Evolutionary conservation across 2,888 invertebrate species (phyloP).

Genomic region (Euclidia mi): DNA sequence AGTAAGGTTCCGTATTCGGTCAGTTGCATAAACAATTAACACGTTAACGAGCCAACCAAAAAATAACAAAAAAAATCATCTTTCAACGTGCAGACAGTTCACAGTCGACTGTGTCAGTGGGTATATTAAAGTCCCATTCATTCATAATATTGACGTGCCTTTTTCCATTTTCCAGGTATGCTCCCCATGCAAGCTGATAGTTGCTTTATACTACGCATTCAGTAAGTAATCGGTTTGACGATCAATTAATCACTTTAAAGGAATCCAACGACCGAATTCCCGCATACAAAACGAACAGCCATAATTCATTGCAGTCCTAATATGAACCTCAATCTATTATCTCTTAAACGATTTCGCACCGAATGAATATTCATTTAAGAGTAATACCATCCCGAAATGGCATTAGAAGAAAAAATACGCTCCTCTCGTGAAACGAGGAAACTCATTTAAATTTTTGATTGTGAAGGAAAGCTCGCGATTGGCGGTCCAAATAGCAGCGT

Average conservation of each 20-base stretch:
- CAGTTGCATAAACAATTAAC: too few relatives aligned
- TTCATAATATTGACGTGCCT: slow-evolving; percentile 20
- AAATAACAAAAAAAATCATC: neutral
- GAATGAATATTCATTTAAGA: slow-evolving; percentile 89
- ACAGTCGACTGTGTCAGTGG: neutral
- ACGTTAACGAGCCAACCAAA: too few relatives aligned
- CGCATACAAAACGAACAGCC: slow-evolving; percentile 76
- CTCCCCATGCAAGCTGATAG: slow-evolving; percentile 14
- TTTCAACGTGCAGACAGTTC: neutral
- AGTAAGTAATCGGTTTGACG: slow-evolving; percentile 47
- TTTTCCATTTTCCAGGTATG: slow-evolving; percentile 49
- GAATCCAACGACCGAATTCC: slow-evolving; percentile 67
- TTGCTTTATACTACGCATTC: slow-evolving; percentile 20
- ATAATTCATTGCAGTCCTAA: slow-evolving; percentile 83
- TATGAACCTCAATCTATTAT: slow-evolving; percentile 87
- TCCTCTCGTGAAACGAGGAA: slow-evolving; percentile 75
- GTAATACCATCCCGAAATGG: slow-evolving; percentile 85
- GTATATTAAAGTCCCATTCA: slow-evolving; percentile 14
- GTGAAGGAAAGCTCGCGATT: slow-evolving; percentile 73
- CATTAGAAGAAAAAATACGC: slow-evolving; percentile 81
- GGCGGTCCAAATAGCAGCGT: slow-evolving; percentile 68
- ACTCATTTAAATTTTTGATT: slow-evolving; percentile 88
- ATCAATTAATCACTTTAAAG: slow-evolving; percentile 72
- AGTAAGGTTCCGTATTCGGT: too few relatives aligned
- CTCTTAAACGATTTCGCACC: slow-evolving; percentile 87